Percentiles rank a stretch among this genome's conserved stretches.
Conservation (phyloP, 1,140 invertebrate genomes). For the Saccostrea echinata region DNA sequence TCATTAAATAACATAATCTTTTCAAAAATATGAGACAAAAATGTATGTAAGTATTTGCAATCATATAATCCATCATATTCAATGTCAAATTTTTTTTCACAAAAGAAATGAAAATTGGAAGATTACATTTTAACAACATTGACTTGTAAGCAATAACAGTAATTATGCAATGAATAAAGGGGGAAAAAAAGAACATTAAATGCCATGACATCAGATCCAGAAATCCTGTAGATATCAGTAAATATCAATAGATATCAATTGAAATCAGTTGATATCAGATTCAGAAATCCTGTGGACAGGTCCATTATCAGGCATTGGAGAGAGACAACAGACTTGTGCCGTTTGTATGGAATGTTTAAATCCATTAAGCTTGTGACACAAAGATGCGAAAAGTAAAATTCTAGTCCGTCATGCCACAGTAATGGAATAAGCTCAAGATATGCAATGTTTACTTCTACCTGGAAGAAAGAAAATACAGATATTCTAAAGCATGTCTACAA, state of each 20-base stretch:
- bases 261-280: too few relatives aligned
- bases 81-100: background rate
- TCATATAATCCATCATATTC: background rate
- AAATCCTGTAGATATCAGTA: too few relatives aligned
- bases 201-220: constrained; percentile 5
- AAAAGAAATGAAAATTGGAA: constrained; percentile 1
- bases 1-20: background rate
- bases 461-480: background rate
- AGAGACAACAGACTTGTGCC: constrained; percentile 18
- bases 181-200: constrained; percentile 11
- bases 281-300: background rate
- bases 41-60: background rate
- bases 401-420: background rate
- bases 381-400: background rate
- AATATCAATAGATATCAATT: too few relatives aligned
- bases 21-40: background rate
- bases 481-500: too few relatives aligned
- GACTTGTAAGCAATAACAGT: constrained; percentile 24
- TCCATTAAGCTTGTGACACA: constrained; percentile 10
- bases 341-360: constrained; percentile 35
- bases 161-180: constrained; percentile 5
- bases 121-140: constrained; percentile 14
- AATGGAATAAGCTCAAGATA: constrained; percentile 32
- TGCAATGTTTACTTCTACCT: background rate
- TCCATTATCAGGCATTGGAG: background rate